Conservation (phyloP, 2,113 vertebrate genomes). For the Rallus limicola region DNA sequence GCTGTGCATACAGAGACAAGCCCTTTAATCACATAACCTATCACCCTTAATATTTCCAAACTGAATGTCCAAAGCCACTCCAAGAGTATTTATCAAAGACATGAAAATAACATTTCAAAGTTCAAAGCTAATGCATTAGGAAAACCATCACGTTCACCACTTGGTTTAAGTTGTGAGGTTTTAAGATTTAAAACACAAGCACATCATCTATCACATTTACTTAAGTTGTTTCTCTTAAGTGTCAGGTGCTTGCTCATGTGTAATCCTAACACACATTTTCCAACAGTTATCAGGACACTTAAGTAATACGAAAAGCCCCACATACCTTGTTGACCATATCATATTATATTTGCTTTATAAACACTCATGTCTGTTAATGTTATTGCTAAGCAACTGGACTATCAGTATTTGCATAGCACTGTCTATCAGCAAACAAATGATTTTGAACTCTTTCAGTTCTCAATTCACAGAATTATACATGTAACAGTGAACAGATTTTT, state of each 20-base stretch:
- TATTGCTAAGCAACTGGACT: slow-evolving; percentile 55
- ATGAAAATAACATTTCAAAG: slow-evolving; percentile 8
- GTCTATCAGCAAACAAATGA: not conserved
- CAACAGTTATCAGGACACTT: slow-evolving; percentile 50
- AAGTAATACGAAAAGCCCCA: slow-evolving; percentile 49
- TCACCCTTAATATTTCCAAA: not conserved
- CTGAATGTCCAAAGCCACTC: not conserved
- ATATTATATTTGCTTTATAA: slow-evolving; percentile 61
- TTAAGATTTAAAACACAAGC: slow-evolving; percentile 19
- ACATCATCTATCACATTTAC: slow-evolving; percentile 26
- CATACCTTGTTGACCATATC: slow-evolving; percentile 51
- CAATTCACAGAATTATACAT: not conserved
- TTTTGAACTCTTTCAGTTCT: not conserved
- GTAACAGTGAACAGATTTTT: not conserved
- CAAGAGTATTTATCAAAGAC: not conserved
- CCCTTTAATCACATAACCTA: not conserved
- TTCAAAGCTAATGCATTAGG: slow-evolving; percentile 9
- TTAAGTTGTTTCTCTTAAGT: slow-evolving; percentile 37
- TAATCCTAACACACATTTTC: slow-evolving; percentile 38
- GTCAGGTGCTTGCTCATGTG: slow-evolving; percentile 35
- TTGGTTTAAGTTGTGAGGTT: not conserved
- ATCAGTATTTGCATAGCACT: slow-evolving; percentile 27
- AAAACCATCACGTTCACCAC: not conserved
- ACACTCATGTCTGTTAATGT: slow-evolving; percentile 43
- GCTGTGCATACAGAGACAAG: accelerated